These are phyloP conservation scores for Gila robusta DNA, from an alignment of 2,797 vertebrate genomes.

Conservation along the genomic window DNA sequence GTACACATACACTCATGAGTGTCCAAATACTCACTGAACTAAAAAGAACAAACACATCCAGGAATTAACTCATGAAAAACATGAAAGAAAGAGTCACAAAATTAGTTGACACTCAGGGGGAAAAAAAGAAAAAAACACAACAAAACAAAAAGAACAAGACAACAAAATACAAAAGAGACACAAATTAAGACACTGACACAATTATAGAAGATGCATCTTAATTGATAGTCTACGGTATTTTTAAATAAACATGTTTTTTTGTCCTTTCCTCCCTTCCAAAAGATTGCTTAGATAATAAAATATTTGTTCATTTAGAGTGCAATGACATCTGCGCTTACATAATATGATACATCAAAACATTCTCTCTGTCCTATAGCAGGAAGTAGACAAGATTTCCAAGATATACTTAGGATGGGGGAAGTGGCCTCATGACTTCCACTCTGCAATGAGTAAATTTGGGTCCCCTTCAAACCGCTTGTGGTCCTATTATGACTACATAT, in stretches of 20 bases:
- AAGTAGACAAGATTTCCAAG: constrained; percentile 17
- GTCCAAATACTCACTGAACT: constrained; percentile 73
- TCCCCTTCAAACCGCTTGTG: not conserved
- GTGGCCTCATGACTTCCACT: constrained; percentile 8
- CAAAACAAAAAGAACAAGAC: constrained; percentile 42
- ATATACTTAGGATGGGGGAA: constrained; percentile 7
- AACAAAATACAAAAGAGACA: constrained; percentile 43
- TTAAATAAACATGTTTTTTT: not conserved
- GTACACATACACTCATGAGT: constrained; percentile 14
- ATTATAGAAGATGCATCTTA: not conserved
- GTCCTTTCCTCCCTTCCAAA: not conserved
- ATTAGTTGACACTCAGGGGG: constrained; percentile 64
- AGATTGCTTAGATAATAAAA: not conserved
- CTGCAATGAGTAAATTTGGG: not conserved
- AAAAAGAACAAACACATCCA: constrained; percentile 65
- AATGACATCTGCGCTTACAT: not conserved
- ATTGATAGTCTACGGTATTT: not conserved
- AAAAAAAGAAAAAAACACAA: constrained; percentile 22
- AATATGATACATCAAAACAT: not conserved
- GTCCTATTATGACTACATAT: not conserved
- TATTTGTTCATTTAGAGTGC: not conserved
- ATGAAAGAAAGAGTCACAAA: constrained; percentile 73
- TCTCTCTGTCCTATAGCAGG: constrained; percentile 8
- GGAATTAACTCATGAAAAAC: constrained; percentile 68
- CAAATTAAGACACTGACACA: constrained; percentile 34